Evolutionary conservation across 2,888 invertebrate genomes (phyloP), one percentile per base, ranked within the genome.

Genomic region (Disparrhopalites patrizii): DNA sequence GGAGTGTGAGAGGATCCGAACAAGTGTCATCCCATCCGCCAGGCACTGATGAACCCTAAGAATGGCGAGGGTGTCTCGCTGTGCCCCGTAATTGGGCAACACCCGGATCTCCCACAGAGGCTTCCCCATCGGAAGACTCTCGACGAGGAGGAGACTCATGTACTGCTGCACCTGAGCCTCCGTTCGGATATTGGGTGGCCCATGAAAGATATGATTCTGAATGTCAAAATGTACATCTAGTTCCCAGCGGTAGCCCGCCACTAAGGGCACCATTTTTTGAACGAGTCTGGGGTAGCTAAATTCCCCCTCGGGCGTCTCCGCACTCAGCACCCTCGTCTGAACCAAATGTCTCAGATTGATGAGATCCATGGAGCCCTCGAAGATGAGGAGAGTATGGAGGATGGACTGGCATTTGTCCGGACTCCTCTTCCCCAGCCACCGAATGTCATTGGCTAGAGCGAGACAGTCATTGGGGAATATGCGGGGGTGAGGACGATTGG

Each of bases 61-160:
- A 51, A 82, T 76, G 7, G 81, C 77, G 38, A 81, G 78, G 0
- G 81, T 80, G 68, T 81, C 81, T 63, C 78, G 75, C 2, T 74
- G 74, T 25, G 78, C 77, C 3, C 80, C 80, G 70, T 79, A 81
- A 67, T 80, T 78, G 2, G 78, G 77, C 13, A 83, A 70, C 5
- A 83, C 79, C 57, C 81, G 81, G 33, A 84, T 77, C 74, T 84
- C 83, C 84, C 84, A 84, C 7, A 83, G 78, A 0, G 84, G 82
- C 61, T 78, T 78, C 23, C 80, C 79, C 18, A 76, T 68, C 0
- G 80, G 76, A 57, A 84, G 75, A 1, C 79, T 79, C 58, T 79
- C 77, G 3, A 77, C 77, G 54, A 83, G 78, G 65, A 82, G 77
- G 25, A 78, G 76, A 1, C 79, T 79, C 7, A 83, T 76, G 71